Conservation (phyloP, 1,140 invertebrate species). For the Drosophila orosa region DNA sequence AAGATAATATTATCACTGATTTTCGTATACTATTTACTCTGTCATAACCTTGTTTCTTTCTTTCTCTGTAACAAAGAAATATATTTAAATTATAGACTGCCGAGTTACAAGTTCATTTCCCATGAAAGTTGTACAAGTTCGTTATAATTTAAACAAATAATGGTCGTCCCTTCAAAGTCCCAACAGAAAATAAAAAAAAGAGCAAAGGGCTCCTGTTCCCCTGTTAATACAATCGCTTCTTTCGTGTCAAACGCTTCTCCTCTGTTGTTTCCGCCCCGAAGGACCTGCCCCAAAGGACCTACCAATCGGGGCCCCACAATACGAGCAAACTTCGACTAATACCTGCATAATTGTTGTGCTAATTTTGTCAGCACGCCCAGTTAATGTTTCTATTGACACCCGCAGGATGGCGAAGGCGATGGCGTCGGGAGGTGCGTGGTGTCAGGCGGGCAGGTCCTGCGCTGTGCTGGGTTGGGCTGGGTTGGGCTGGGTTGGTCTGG, state of each 20-base stretch:
- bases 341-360: slow-evolving; percentile 81
- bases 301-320: slow-evolving; percentile 33
- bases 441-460: background rate
- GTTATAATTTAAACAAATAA: slow-evolving; percentile 21
- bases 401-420: slow-evolving; percentile 1
- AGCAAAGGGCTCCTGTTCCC: slow-evolving; percentile 4
- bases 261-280: slow-evolving; percentile 2
- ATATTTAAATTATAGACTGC: slow-evolving; percentile 9
- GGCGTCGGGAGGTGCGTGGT: slow-evolving; percentile 1
- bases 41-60: background rate
- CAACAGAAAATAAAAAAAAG: slow-evolving; percentile 14
- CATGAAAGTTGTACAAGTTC: slow-evolving; percentile 6
- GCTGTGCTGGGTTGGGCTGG: background rate
- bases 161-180: background rate
- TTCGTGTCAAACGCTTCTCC: slow-evolving; percentile 5
- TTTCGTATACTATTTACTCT: background rate
- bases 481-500: slow-evolving; percentile 5
- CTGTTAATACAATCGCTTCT: slow-evolving; percentile 12
- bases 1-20: no score
- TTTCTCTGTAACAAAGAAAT: background rate
- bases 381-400: slow-evolving; percentile 82
- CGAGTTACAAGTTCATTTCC: slow-evolving; percentile 3
- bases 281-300: slow-evolving; percentile 17
- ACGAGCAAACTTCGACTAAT: slow-evolving; percentile 61
- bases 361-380: slow-evolving; percentile 77